Conservation (phyloP, 2,888 invertebrate genomes). For the Folsomia manolachei region DNA sequence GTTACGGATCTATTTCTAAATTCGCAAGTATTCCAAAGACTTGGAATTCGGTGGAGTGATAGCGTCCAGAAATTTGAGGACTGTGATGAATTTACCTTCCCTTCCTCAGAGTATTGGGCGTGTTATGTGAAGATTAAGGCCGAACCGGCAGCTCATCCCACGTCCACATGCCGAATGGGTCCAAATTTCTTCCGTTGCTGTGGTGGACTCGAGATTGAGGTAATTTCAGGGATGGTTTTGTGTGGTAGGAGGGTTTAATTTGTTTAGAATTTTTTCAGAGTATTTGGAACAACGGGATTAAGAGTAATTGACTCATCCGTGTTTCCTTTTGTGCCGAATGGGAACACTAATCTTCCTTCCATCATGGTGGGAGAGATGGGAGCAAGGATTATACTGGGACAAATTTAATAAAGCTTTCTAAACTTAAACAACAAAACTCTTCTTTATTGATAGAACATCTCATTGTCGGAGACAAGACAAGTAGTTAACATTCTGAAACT, state of each 20-base stretch:
- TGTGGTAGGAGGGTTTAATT: too few species aligned
- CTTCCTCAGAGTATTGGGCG: constrained; percentile 28
- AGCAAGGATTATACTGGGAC: constrained; percentile 8
- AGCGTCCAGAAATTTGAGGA: background rate
- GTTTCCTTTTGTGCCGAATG: constrained; percentile 26
- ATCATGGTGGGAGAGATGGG: constrained; percentile 28
- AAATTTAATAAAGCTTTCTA: too few species aligned
- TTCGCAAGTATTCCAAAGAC: constrained; percentile 10
- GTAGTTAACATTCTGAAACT: too few species aligned
- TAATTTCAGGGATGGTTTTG: too few species aligned
- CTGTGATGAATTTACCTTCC: constrained; percentile 11
- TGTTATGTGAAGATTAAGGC: constrained; percentile 21
- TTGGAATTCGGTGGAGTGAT: constrained; percentile 18
- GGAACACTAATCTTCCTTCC: constrained; percentile 28
- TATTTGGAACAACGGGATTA: constrained; percentile 23
- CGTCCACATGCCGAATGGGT: constrained; percentile 38
- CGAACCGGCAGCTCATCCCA: constrained; percentile 23
- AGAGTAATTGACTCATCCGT: constrained; percentile 29
- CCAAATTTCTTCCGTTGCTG: constrained; percentile 30
- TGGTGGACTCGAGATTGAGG: constrained; percentile 32
- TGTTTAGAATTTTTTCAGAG: constrained; percentile 13
- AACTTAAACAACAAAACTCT: too few species aligned
- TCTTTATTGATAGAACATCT: too few species aligned
- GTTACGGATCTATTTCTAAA: constrained; percentile 29
- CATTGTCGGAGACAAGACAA: too few species aligned